Evolutionary conservation across 2,797 vertebrate species (phyloP).

Genomic region (Arrhamphus sclerolepis): DNA sequence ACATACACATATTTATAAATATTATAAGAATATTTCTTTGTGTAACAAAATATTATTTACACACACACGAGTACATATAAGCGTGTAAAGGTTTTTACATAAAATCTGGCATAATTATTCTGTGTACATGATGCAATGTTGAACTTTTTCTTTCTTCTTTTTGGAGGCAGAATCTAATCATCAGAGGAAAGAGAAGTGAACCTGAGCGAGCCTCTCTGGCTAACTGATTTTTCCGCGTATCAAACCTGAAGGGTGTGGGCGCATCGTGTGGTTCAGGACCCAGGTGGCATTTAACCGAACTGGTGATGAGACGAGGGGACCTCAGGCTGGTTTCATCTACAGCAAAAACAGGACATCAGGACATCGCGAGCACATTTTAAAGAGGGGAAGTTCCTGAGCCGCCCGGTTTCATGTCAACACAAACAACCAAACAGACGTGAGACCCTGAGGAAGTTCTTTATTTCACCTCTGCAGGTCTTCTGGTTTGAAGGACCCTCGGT

Average conservation of each 20-base stretch:
- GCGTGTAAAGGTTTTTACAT: too few species aligned
- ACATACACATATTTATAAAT: too few species aligned
- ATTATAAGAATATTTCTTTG: too few species aligned
- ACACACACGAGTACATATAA: too few species aligned
- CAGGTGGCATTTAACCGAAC: constrained; percentile 24
- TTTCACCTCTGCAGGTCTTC: constrained; percentile 22
- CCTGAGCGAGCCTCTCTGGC: background rate
- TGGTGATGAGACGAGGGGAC: constrained; percentile 4
- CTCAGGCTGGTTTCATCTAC: constrained; percentile 6
- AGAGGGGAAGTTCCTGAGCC: constrained; percentile 14
- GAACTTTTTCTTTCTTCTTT: too few species aligned
- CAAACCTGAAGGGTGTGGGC: constrained; percentile 15
- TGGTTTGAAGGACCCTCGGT: too few species aligned
- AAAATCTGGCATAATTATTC: too few species aligned
- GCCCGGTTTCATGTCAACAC: constrained; percentile 26
- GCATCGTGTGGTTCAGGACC: background rate
- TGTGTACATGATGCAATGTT: too few species aligned
- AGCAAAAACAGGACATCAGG: background rate
- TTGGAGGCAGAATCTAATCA: too few species aligned
- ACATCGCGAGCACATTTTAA: background rate
- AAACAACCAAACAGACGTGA: constrained; percentile 1
- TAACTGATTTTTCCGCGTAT: constrained; percentile 23
- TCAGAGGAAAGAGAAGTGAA: background rate
- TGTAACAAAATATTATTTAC: too few species aligned
- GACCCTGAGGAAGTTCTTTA: background rate